These are phyloP conservation scores for Nixonia krombeini DNA, from an alignment of 1,140 invertebrate species.

Conservation along the genomic window DNA sequence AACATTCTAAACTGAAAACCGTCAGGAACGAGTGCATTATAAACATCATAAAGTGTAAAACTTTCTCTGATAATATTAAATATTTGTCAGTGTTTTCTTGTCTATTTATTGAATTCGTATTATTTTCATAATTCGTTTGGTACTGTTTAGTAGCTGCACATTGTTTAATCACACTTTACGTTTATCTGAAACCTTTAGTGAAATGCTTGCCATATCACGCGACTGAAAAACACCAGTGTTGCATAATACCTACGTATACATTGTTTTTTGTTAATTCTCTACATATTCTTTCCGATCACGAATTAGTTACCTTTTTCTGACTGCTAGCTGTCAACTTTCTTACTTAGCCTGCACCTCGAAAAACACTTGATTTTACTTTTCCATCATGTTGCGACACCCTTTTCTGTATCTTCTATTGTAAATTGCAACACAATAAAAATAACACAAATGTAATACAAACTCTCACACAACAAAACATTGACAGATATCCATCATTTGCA, in stretches of 20 bases:
- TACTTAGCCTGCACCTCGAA: conserved; percentile 22
- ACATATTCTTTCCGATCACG: conserved; percentile 15
- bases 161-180: conserved; percentile 40
- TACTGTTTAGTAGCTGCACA: conserved; percentile 53
- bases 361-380: no score
- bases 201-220: conserved; percentile 48
- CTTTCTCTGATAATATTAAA: conserved; percentile 17
- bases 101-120: conserved; percentile 41
- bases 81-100: conserved; percentile 21
- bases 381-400: no score
- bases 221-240: conserved; percentile 32
- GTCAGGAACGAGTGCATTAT: no score
- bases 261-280: conserved; percentile 16
- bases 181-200: conserved; percentile 35
- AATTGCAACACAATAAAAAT: no score
- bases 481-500: no score
- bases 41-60: conserved; percentile 8
- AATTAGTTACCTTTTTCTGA: conserved; percentile 14
- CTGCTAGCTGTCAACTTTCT: conserved; percentile 15
- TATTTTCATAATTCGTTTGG: conserved; percentile 40
- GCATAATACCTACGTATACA: conserved; percentile 22
- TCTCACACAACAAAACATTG: no score
- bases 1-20: no score
- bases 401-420: no score
- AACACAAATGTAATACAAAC: no score